Percentiles rank a stretch among this genome's conserved stretches.
Conservation (phyloP, 2,797 vertebrate genomes). For the Sebastes iracundus region DNA sequence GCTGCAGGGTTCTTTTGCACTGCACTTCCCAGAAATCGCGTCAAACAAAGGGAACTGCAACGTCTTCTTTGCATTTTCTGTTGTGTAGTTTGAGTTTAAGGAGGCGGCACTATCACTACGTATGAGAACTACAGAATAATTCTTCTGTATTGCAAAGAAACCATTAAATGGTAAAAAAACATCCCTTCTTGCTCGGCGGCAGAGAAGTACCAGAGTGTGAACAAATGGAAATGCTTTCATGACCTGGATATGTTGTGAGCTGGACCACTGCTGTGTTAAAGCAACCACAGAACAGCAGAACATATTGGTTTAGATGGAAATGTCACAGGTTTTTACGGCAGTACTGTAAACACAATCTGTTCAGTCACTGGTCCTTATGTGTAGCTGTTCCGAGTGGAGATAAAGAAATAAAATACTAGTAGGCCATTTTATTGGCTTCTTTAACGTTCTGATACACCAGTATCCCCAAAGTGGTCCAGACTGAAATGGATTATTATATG, state of each 20-base stretch:
- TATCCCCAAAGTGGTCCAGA: too few species aligned
- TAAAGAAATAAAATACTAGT: not conserved
- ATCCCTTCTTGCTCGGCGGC: not conserved
- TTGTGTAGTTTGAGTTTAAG: not conserved
- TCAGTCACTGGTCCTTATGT: conserved; percentile 3
- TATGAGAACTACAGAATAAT: not conserved
- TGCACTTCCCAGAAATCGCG: not conserved
- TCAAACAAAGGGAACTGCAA: not conserved
- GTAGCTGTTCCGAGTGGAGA: not conserved
- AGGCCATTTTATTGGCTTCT: not conserved
- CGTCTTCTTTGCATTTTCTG: not conserved
- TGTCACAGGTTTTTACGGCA: conserved; percentile 43
- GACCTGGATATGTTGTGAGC: conserved; percentile 1
- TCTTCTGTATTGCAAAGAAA: not conserved
- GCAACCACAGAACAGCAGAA: conserved; percentile 19
- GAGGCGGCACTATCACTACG: not conserved
- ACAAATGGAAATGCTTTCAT: conserved; percentile 8
- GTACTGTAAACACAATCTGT: conserved; percentile 55
- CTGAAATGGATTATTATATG: too few species aligned
- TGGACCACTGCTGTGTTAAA: conserved; percentile 11
- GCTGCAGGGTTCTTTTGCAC: not conserved
- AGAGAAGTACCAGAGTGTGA: not conserved
- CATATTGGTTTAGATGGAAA: conserved; percentile 41
- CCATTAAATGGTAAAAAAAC: not conserved
- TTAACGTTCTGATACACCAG: not conserved